Conservation (phyloP, 1,140 invertebrate genomes). For the Penaeus vannamei region DNA sequence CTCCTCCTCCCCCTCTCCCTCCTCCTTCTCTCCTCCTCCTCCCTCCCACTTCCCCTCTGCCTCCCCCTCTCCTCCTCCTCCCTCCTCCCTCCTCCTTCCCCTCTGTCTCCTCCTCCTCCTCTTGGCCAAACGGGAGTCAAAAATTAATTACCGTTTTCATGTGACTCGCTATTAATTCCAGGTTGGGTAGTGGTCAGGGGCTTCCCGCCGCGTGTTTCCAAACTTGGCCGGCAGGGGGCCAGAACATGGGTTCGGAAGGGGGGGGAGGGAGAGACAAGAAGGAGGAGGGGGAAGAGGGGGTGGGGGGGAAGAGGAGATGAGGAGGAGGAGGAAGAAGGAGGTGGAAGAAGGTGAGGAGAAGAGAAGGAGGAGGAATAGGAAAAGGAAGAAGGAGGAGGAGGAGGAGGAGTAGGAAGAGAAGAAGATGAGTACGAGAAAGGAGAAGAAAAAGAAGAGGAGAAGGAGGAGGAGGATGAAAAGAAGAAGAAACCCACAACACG, state of each 20-base stretch:
- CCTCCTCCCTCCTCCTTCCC: no score
- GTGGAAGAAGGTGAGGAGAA: not conserved
- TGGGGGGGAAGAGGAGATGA: not conserved
- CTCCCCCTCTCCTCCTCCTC: not conserved
- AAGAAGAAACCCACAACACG: not conserved
- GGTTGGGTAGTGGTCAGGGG: not conserved
- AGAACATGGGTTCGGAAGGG: not conserved
- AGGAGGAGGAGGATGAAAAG: not conserved
- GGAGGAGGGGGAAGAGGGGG: not conserved
- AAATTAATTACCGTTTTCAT: no score
- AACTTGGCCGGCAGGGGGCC: not conserved
- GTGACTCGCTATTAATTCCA: no score
- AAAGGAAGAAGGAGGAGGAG: not conserved
- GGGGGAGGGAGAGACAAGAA: not conserved
- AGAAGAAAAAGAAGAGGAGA: not conserved
- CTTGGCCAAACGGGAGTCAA: no score
- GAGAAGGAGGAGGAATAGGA: not conserved
- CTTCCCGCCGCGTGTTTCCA: not conserved
- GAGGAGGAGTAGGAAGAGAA: not conserved
- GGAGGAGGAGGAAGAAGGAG: not conserved
- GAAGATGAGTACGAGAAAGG: not conserved
- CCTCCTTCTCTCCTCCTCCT: not conserved
- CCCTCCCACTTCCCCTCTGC: conserved; percentile 39
- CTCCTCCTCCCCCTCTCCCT: no score
- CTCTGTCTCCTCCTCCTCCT: no score